phyloP scores from a whole-genome alignment of 2,888 invertebrate species.

The Himalopsyche anomala region DNA sequence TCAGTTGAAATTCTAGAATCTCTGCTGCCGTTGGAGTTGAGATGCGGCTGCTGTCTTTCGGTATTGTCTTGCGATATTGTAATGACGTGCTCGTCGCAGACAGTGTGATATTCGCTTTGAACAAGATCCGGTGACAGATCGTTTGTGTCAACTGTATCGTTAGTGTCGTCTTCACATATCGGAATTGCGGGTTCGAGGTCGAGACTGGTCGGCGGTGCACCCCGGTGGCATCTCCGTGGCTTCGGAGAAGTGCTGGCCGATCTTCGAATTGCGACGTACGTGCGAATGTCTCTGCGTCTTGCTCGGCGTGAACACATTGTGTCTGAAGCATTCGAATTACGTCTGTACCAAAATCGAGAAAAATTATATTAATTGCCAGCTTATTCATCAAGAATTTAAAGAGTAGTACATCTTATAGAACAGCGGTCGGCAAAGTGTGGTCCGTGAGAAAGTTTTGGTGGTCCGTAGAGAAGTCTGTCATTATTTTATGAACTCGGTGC shows the following conservation, averaged over 20 bases:
- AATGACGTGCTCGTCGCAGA: constrained; percentile 59
- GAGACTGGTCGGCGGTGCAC: constrained; percentile 57
- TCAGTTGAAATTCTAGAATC: constrained; percentile 64
- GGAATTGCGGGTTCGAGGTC: constrained; percentile 58
- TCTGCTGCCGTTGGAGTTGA: constrained; percentile 59
- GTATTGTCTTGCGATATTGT: constrained; percentile 43
- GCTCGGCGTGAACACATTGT: constrained; percentile 69
- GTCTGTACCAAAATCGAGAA: constrained; percentile 65
- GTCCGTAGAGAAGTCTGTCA: too few relatives aligned
- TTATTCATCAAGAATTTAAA: too few relatives aligned
- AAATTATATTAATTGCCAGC: too few relatives aligned
- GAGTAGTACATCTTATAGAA: too few relatives aligned
- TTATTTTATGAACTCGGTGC: too few relatives aligned
- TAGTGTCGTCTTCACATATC: constrained; percentile 55
- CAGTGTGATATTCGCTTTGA: constrained; percentile 64
- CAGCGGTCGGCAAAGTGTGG: too few relatives aligned
- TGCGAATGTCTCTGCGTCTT: constrained; percentile 67
- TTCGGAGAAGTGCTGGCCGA: constrained; percentile 63
- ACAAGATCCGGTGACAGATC: constrained; percentile 61
- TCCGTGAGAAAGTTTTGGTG: too few relatives aligned
- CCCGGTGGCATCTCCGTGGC: constrained; percentile 50
- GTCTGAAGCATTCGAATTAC: constrained; percentile 73
- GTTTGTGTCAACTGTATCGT: constrained; percentile 39
- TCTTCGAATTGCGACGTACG: constrained; percentile 44
- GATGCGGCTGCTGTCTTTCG: constrained; percentile 28